A percentile compares a stretch with the other conserved stretches of the same genome.
Evolutionary conservation across 2,888 invertebrate genomes (phyloP).

Genomic region (Clistopyga incitator): DNA sequence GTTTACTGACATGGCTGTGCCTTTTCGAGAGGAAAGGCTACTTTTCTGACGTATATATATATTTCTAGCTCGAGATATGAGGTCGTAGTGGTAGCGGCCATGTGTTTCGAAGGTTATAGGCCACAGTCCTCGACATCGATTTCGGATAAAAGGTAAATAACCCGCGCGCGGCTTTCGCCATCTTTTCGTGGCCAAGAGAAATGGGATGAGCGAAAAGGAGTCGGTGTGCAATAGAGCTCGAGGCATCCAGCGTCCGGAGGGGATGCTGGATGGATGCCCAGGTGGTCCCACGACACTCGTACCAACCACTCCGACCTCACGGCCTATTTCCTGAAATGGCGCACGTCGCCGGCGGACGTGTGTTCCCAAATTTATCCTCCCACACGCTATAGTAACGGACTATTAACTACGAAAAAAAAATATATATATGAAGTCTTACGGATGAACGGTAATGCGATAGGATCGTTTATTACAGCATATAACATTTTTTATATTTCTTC

Average conservation of each 20-base stretch:
- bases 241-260: conserved; percentile 35
- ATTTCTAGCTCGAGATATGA: conserved; percentile 11
- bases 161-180: conserved; percentile 56
- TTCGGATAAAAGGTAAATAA: conserved; percentile 78
- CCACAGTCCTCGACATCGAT: conserved; percentile 72
- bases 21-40: not conserved
- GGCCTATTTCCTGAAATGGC: conserved; percentile 78
- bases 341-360: conserved; percentile 47
- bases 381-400: not conserved
- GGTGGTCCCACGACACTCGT: conserved; percentile 75
- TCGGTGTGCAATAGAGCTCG: conserved; percentile 37
- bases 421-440: too few species aligned
- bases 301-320: conserved; percentile 77
- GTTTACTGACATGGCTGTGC: not conserved
- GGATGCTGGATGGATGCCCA: conserved; percentile 45
- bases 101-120: conserved; percentile 5
- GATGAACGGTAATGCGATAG: conserved; percentile 3
- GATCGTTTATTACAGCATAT: not conserved
- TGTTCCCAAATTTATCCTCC: conserved; percentile 31
- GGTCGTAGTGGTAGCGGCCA: not conserved
- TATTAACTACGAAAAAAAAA: conserved; percentile 11
- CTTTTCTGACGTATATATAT: not conserved
- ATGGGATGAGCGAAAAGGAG: conserved; percentile 19
- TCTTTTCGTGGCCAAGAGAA: conserved; percentile 44
- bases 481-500: not conserved